Conservation (phyloP, 2,113 vertebrate genomes). For the Okapia johnstoni region DNA sequence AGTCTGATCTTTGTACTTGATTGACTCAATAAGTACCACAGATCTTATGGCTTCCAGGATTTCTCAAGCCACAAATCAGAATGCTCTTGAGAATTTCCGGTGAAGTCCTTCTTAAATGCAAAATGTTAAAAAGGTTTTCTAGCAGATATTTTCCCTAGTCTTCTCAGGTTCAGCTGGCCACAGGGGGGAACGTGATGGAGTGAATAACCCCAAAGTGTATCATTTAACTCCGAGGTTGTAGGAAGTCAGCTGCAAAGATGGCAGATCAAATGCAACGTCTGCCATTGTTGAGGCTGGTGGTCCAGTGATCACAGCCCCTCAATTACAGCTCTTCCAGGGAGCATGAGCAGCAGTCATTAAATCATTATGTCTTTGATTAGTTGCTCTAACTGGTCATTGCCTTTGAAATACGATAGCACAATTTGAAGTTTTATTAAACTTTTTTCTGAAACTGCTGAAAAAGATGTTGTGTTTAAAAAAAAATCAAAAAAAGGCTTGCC, state of each 20-base stretch:
- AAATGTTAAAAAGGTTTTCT: background rate
- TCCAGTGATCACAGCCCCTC: slow-evolving; percentile 84
- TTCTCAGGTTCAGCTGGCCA: background rate
- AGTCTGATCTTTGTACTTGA: background rate
- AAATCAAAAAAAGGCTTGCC: slow-evolving; percentile 57
- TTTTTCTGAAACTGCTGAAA: slow-evolving; percentile 76
- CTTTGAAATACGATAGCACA: slow-evolving; percentile 88
- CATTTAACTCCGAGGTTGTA: background rate
- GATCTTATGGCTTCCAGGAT: background rate
- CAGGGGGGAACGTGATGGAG: background rate
- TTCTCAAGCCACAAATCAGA: background rate
- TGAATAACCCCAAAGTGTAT: background rate
- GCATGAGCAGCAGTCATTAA: slow-evolving; percentile 76
- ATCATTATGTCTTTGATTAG: slow-evolving; percentile 87
- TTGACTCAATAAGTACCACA: accelerated
- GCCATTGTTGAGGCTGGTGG: slow-evolving; percentile 73
- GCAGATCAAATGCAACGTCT: slow-evolving; percentile 64
- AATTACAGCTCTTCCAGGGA: slow-evolving; percentile 72
- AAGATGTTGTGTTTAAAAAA: slow-evolving; percentile 66
- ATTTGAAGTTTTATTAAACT: slow-evolving; percentile 82
- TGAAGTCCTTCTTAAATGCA: background rate
- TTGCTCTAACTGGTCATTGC: slow-evolving; percentile 74
- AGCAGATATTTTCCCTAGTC: background rate
- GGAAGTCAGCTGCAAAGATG: slow-evolving; percentile 30
- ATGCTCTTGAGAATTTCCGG: background rate